Percentiles rank a stretch among this genome's conserved stretches.
phyloP scores from a whole-genome alignment of 2,113 vertebrate species.

The Nothobranchius kuhntae region DNA sequence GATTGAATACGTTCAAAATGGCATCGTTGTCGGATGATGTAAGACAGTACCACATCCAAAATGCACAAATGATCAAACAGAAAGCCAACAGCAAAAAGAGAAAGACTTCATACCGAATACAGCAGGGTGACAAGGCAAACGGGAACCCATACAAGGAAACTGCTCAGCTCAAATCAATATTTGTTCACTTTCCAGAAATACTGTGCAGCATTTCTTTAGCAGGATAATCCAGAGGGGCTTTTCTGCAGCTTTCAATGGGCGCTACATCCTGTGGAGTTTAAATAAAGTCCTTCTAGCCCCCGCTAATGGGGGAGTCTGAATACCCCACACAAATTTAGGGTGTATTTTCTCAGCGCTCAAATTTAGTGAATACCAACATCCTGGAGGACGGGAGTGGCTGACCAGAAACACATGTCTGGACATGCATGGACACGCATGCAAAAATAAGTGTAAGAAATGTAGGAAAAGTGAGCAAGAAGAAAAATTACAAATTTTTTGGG shows the following conservation, averaged over 20 bases:
- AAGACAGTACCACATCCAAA: slow-evolving; percentile 28
- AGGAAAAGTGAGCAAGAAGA: background rate
- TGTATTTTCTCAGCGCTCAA: slow-evolving; percentile 58
- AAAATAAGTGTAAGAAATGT: background rate
- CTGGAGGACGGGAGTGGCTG: slow-evolving; percentile 60
- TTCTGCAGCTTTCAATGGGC: slow-evolving; percentile 24
- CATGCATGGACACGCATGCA: slow-evolving; percentile 25
- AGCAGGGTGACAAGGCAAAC: background rate
- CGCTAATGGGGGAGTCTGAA: slow-evolving; percentile 31
- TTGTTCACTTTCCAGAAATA: slow-evolving; percentile 51
- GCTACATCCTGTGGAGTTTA: slow-evolving; percentile 44
- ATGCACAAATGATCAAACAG: slow-evolving; percentile 1
- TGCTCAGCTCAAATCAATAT: slow-evolving; percentile 48
- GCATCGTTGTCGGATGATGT: slow-evolving; percentile 53
- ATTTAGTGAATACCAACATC: slow-evolving; percentile 59
- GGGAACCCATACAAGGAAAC: slow-evolving; percentile 46
- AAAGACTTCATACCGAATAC: slow-evolving; percentile 7
- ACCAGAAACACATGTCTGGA: slow-evolving; percentile 58
- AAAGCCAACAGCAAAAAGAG: background rate
- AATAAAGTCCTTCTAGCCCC: slow-evolving; percentile 18
- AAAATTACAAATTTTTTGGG: slow-evolving; percentile 38
- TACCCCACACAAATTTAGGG: slow-evolving; percentile 68
- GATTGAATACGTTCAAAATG: slow-evolving; percentile 64
- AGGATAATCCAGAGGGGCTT: slow-evolving; percentile 50
- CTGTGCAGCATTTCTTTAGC: slow-evolving; percentile 42